A percentile compares a stretch with the other conserved stretches of the same genome.
Evolutionary conservation across 2,797 vertebrate species (phyloP).

Genomic region (Onychomys leucogaster): DNA sequence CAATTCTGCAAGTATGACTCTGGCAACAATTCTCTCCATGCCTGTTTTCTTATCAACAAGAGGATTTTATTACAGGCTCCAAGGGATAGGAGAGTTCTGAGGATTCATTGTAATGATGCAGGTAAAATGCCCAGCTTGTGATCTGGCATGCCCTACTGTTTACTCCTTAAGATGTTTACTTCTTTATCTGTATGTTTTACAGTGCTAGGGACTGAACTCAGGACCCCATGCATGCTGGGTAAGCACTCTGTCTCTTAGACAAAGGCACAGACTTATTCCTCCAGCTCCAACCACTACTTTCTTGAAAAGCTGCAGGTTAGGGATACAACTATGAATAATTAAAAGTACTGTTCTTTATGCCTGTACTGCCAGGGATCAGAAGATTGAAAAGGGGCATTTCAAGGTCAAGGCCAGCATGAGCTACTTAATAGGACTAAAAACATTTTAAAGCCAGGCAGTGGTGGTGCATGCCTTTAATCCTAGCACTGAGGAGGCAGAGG

Average conservation of each 20-base stretch:
- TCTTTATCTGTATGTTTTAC: not conserved
- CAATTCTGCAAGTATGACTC: not conserved
- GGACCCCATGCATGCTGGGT: not conserved
- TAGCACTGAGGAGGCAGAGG: not conserved
- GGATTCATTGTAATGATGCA: not conserved
- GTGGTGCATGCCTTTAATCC: not conserved
- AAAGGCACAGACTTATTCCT: not conserved
- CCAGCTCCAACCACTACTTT: not conserved
- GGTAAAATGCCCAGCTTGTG: not conserved
- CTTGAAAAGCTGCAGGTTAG: not conserved
- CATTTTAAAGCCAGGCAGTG: not conserved
- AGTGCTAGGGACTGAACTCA: not conserved
- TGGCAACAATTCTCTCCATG: not conserved
- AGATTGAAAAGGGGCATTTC: not conserved
- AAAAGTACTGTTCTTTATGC: not conserved
- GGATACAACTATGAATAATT: not conserved
- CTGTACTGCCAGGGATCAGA: not conserved
- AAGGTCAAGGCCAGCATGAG: not conserved
- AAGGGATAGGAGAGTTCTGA: not conserved
- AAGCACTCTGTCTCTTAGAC: not conserved
- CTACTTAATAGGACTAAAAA: not conserved
- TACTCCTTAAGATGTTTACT: not conserved
- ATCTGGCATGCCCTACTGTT: not conserved
- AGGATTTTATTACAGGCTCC: not conserved
- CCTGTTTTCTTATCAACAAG: constrained; percentile 3